These are phyloP conservation scores for Myotis planiceps DNA, from an alignment of 2,797 vertebrate species.

Conservation along the genomic window DNA sequence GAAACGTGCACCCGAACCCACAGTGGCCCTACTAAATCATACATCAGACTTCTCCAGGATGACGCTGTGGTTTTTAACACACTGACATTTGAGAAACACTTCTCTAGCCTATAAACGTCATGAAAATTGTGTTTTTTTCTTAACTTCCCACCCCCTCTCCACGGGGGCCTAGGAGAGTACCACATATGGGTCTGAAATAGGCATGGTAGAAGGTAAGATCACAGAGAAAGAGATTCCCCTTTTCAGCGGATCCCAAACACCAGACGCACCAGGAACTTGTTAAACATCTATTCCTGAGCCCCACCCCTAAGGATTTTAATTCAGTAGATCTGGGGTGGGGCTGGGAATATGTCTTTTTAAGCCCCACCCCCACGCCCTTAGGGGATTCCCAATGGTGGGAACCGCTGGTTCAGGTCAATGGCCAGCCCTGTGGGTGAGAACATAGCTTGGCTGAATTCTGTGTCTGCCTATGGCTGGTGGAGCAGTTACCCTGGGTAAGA, in stretches of 20 bases:
- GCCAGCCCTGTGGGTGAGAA: background rate
- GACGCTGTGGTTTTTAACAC: background rate
- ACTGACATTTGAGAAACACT: background rate
- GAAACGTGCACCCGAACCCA: background rate
- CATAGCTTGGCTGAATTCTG: background rate
- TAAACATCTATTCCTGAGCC: background rate
- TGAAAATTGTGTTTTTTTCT: background rate
- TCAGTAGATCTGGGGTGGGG: conserved; percentile 20
- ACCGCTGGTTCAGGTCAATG: background rate
- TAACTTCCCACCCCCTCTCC: too few relatives aligned
- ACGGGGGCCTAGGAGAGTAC: background rate
- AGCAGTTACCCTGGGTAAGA: background rate
- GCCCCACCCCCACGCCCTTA: background rate
- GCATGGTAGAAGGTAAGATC: background rate
- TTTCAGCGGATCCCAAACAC: background rate
- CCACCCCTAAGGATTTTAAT: conserved; percentile 11
- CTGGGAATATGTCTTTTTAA: conserved; percentile 27
- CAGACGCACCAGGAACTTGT: background rate
- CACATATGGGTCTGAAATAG: background rate
- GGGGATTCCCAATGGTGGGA: conserved; percentile 8
- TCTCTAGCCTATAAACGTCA: background rate
- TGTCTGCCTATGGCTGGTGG: background rate
- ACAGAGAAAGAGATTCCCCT: background rate
- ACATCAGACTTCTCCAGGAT: background rate
- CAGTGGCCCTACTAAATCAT: background rate